Evolutionary conservation across 2,797 vertebrate species (phyloP).

Genomic region (Rachycentron canadum): DNA sequence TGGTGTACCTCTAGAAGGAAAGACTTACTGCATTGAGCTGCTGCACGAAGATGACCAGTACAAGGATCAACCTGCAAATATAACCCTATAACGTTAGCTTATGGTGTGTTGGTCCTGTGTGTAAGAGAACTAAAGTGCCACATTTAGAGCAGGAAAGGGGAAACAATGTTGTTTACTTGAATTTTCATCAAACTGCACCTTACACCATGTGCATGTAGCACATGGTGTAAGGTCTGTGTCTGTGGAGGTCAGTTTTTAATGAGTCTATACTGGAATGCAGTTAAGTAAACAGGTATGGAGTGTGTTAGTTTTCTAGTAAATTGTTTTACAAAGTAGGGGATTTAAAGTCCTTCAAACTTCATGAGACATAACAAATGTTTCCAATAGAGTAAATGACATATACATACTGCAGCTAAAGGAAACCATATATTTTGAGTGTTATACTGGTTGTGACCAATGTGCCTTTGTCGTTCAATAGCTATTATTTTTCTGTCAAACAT

Average conservation of each 20-base stretch:
- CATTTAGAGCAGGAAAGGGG: background rate
- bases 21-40: constrained; percentile 73
- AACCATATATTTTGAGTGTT: background rate
- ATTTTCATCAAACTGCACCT: background rate
- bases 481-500: background rate
- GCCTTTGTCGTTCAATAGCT: background rate
- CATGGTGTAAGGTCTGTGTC: background rate
- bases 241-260: constrained; percentile 8
- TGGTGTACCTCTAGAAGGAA: background rate
- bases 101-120: constrained; percentile 2
- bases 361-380: background rate
- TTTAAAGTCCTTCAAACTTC: background rate
- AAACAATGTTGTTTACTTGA: background rate
- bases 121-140: background rate
- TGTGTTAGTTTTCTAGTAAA: constrained; percentile 49
- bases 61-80: constrained; percentile 71
- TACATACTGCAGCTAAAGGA: background rate
- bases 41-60: constrained; percentile 51
- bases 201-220: too few relatives aligned
- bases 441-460: background rate
- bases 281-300: constrained; percentile 47
- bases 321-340: constrained; percentile 1
- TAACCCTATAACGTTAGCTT: background rate
- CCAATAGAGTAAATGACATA: background rate
- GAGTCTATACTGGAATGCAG: constrained; percentile 16